Base-by-base conservation (phyloP, 2,888 invertebrate genomes). In the Leucophora obtusa region DNA sequence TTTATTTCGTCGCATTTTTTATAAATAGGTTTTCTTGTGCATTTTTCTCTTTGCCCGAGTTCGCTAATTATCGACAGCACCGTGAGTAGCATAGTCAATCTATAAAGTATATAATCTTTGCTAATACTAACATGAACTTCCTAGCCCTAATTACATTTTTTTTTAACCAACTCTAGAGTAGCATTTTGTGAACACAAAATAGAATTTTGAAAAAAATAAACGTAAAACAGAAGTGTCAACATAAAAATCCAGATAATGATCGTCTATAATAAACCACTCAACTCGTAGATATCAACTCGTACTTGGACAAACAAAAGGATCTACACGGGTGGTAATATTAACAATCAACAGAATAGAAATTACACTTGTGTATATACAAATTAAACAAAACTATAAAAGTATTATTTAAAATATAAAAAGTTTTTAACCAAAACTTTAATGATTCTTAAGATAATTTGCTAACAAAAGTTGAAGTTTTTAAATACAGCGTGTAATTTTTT, bases 221-320 rank as follows among this genome's bases (percentile, higher is more conserved):
- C 58, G 58, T 58, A 73, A 72, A 78, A 78, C 77, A 78, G 69
- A 73, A 79, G 79, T 73, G 79, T 79, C 79, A 79, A 79, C 79
- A 78, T 56, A 69, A 63, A 68, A 72, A 62, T 66, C 38, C 50
- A 43, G 78, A 78, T 78, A 69, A 73, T 58, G 58, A 78, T 78
- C 72, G 14, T 58, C 68, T 66, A 24, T 18, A 51, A 73, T 66
- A 59, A 74, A 74, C 14, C 14, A 53, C 59, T 58, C 28, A 21
- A 8, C 28, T 15, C 38, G 2, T 2, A 8, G 38, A 10, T 28
- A 28, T n/a, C n/a, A n/a, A n/a, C n/a, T n/a, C n/a, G 21, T 21
- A 21, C 28, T 28, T 28, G 38, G 4, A 6, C 14, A 38, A 38
- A 38, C 38, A 38, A 38, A 35, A 15, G 47, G 60, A 60, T 60